These are phyloP conservation scores for Enteromius thamalakanensis DNA, from an alignment of 2,797 vertebrate species.

Conservation along the genomic window DNA sequence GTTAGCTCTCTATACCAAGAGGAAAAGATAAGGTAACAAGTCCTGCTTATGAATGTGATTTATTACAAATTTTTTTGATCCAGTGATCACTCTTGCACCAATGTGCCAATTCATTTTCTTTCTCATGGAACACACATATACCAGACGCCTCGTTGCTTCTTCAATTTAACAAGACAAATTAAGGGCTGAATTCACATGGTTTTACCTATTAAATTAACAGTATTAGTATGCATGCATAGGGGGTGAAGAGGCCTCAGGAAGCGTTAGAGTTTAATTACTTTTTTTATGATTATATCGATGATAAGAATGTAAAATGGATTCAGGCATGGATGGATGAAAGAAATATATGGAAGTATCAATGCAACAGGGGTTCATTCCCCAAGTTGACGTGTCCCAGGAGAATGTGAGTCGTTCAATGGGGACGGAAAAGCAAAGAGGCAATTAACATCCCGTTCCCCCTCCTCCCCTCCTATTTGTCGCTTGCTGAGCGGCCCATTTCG, in stretches of 20 bases:
- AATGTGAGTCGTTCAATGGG: conserved; percentile 27
- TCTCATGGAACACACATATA: conserved; percentile 1
- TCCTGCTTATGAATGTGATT: background rate
- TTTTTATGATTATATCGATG: conserved; percentile 46
- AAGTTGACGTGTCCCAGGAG: conserved; percentile 21
- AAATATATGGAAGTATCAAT: conserved; percentile 23
- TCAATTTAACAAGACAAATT: conserved; percentile 22
- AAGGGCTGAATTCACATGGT: conserved; percentile 33
- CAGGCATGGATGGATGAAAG: conserved; percentile 26
- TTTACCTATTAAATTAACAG: conserved; percentile 44
- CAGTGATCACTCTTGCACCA: conserved; percentile 16
- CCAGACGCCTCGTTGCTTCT: conserved; percentile 5
- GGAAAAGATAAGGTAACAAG: conserved; percentile 92
- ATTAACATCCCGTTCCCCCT: conserved; percentile 66
- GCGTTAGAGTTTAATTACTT: conserved; percentile 36
- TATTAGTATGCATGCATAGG: conserved; percentile 47
- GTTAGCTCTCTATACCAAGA: conserved; percentile 95
- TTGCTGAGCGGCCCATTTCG: conserved; percentile 48
- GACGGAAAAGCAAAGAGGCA: conserved; percentile 44
- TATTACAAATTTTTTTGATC: conserved; percentile 24
- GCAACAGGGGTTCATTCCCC: conserved; percentile 38
- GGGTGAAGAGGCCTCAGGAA: conserved; percentile 28
- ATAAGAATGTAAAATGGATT: conserved; percentile 28
- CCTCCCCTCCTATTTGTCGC: conserved; percentile 57
- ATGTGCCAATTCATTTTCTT: conserved; percentile 36